Conservation (phyloP, 2,888 invertebrate species). For the Drosophila affinis region DNA sequence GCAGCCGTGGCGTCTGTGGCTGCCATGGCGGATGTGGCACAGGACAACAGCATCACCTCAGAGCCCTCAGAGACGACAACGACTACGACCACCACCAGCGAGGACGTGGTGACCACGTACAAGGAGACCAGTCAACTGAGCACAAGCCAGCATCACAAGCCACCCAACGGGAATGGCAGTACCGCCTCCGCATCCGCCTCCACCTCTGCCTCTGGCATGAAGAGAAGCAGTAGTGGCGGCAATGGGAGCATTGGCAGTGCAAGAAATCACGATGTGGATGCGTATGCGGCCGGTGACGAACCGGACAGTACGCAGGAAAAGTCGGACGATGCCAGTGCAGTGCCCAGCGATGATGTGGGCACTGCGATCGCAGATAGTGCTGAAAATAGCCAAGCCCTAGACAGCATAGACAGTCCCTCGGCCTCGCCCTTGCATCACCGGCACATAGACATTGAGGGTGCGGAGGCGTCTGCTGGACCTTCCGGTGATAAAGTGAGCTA, state of each 20-base stretch:
- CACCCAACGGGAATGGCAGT: slow-evolving; percentile 57
- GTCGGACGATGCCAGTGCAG: slow-evolving; percentile 73
- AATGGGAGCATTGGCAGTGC: slow-evolving; percentile 32
- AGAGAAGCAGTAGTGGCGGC: slow-evolving; percentile 25
- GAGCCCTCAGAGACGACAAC: slow-evolving; percentile 83
- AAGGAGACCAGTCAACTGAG: slow-evolving; percentile 80
- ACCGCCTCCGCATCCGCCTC: slow-evolving; percentile 36
- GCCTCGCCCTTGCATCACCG: slow-evolving; percentile 37
- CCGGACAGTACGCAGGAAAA: slow-evolving; percentile 64
- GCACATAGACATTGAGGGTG: slow-evolving; percentile 22
- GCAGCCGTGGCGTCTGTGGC: slow-evolving; percentile 52
- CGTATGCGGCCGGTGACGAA: slow-evolving; percentile 34
- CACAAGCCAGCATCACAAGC: slow-evolving; percentile 49
- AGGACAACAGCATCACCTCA: slow-evolving; percentile 83
- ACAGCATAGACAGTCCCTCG: slow-evolving; percentile 81
- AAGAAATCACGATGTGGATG: slow-evolving; percentile 41
- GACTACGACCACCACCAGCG: slow-evolving; percentile 84
- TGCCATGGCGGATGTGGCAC: slow-evolving; percentile 80
- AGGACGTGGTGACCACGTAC: slow-evolving; percentile 83
- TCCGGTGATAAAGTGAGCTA: slow-evolving; percentile 9
- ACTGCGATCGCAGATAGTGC: slow-evolving; percentile 57
- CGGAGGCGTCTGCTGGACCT: slow-evolving; percentile 24
- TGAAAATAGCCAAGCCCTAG: slow-evolving; percentile 81
- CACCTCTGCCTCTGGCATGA: slow-evolving; percentile 13
- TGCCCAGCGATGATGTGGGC: slow-evolving; percentile 61